Conservation (phyloP, 1,140 invertebrate species). For the Pseudomyrmex sp. region DNA sequence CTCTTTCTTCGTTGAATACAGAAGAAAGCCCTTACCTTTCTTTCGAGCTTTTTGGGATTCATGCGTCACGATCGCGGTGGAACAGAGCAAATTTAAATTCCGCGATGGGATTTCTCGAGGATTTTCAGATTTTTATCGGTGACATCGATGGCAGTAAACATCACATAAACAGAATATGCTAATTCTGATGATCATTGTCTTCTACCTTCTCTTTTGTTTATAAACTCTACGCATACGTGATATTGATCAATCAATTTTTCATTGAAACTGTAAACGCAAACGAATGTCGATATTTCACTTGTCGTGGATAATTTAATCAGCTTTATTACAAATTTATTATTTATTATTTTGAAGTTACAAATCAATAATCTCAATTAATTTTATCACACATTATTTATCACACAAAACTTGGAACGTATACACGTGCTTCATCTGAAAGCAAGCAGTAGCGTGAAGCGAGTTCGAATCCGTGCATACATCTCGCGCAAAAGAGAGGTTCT, state of each 20-base stretch:
- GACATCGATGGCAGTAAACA: conserved; percentile 35
- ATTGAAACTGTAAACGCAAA: too few species aligned
- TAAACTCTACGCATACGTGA: background rate
- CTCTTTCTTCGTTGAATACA: conserved; percentile 50
- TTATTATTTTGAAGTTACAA: background rate
- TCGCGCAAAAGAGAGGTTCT: conserved; percentile 65
- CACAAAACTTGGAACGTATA: background rate
- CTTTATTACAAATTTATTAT: background rate
- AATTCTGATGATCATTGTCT: conserved; percentile 56
- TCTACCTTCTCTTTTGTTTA: conserved; percentile 16
- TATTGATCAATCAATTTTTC: too few species aligned
- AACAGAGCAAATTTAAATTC: conserved; percentile 78
- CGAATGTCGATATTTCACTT: too few species aligned
- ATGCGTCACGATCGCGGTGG: conserved; percentile 5
- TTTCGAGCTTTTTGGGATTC: conserved; percentile 49
- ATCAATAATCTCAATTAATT: background rate
- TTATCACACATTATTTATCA: background rate
- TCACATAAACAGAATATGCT: conserved; percentile 70
- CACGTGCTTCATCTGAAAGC: background rate
- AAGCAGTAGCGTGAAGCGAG: background rate
- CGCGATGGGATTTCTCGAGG: conserved; percentile 65
- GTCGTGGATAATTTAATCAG: background rate
- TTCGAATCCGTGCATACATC: conserved; percentile 55
- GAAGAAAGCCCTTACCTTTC: conserved; percentile 22
- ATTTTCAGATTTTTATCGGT: conserved; percentile 73